Base-by-base conservation (phyloP, 2,797 vertebrate species). In the Acridotheres tristis region DNA sequence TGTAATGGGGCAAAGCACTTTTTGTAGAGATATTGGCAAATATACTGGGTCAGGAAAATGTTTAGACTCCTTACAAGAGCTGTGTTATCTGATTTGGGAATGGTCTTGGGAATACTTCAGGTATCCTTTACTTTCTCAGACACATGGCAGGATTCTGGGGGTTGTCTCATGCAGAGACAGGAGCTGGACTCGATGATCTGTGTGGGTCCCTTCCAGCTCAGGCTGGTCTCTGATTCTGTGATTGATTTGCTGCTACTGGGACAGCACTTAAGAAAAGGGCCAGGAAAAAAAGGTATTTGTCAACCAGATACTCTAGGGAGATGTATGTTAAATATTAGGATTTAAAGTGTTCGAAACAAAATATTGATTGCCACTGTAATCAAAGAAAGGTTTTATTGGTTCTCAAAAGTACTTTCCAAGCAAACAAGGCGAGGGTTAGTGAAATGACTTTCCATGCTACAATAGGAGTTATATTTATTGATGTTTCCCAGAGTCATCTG, bases 401-500 rank as follows among this genome's bases (percentile, higher is more conserved):
- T 95, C 84, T 90, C 86, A 89, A 83, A 85, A 88, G 62, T 69
- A 13, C 58, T 79, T 90, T 34, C 48, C 57, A 77, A 48, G 69
- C 88, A 84, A 76, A 62, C 32, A 42, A 54, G 69, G 66, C 4
- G 3, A 81, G 43, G 25, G 43, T 88, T 84, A 90, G 73, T 55
- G 69, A 79, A 90, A 89, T 58, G 19, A 38, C 71, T 95, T 94
- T 51, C 63, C 40, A 3, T 58, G 77, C 43, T 62, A 5, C 22
- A 75, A 17, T 7, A 84, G 72, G 30, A 94, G 84, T 89, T 88
- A 26, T 17, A 29, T 47, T 78, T 84, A 95, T 93, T 88, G 92
- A 95, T 85, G 77, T 74, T 92, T 96, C 77, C 86, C 92, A 96
- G 90, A 85, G 67, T 81, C 38, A 40, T 66, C 42, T 58, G 61